Conservation (phyloP, 2,797 vertebrate genomes). For the Falco columbarius region DNA sequence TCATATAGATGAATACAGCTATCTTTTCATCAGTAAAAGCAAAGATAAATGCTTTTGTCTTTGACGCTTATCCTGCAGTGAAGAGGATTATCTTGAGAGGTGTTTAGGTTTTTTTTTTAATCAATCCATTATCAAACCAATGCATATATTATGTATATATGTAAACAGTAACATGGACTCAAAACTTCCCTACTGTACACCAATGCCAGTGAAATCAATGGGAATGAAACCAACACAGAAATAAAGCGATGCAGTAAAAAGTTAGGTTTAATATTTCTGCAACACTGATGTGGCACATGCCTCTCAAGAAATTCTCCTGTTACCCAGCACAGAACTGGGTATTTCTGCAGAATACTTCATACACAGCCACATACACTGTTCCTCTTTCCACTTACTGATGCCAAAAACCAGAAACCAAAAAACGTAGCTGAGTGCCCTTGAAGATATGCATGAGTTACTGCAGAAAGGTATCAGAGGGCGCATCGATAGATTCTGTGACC, state of each 20-base stretch:
- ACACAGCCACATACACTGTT: accelerated
- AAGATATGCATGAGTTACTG: neutral
- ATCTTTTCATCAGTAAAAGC: neutral
- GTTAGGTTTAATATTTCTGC: neutral
- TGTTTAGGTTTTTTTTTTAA: neutral
- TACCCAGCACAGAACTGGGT: neutral
- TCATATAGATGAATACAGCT: accelerated
- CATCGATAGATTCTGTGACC: neutral
- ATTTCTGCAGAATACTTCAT: neutral
- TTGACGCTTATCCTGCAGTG: neutral
- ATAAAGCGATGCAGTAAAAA: neutral
- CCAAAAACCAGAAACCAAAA: neutral
- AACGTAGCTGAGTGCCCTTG: neutral
- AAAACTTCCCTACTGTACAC: no score
- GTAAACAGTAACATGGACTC: accelerated
- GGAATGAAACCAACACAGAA: neutral
- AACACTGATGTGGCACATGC: accelerated
- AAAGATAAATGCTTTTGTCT: neutral
- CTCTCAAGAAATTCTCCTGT: neutral
- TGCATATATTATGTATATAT: accelerated
- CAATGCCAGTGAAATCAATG: neutral
- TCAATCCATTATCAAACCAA: neutral
- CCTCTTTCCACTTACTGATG: neutral
- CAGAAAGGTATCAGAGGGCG: neutral
- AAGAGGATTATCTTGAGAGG: neutral